Percentiles rank a stretch among this genome's conserved stretches.
phyloP scores from a whole-genome alignment of 2,888 invertebrate genomes.

The Polyommatus icarus region DNA sequence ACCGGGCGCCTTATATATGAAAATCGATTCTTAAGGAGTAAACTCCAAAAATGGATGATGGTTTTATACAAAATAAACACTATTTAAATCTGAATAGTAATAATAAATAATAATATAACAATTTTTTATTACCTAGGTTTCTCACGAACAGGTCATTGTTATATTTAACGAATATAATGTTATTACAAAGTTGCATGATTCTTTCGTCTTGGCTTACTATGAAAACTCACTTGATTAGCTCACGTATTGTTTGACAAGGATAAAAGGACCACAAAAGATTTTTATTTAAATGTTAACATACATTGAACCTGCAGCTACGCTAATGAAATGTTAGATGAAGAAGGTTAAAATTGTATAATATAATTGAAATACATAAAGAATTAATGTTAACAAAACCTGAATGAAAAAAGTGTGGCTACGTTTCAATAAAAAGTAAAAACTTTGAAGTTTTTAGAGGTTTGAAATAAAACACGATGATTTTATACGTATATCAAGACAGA shows the following conservation, averaged over 20 bases:
- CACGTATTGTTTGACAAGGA: slow-evolving; percentile 19
- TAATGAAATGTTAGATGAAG: background rate
- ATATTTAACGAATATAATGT: background rate
- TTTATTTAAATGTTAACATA: background rate
- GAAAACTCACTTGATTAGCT: background rate
- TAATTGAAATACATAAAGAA: background rate
- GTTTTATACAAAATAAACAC: background rate
- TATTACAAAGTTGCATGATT: slow-evolving; percentile 25
- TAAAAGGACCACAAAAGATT: background rate
- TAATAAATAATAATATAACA: background rate
- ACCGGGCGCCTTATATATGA: too few species aligned
- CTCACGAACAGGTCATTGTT: background rate
- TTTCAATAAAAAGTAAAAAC: background rate
- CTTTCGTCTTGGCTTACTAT: slow-evolving; percentile 12
- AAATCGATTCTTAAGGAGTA: too few species aligned
- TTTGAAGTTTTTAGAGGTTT: background rate
- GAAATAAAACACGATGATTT: background rate
- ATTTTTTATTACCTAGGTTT: background rate
- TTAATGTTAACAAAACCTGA: background rate
- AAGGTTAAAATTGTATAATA: background rate
- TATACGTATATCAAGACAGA: background rate
- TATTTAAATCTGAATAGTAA: background rate
- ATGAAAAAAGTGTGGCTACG: background rate
- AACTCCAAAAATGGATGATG: background rate
- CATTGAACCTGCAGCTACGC: background rate